phyloP scores from a whole-genome alignment of 1,140 invertebrate genomes.

The Leptinotarsa undecemlineata region DNA sequence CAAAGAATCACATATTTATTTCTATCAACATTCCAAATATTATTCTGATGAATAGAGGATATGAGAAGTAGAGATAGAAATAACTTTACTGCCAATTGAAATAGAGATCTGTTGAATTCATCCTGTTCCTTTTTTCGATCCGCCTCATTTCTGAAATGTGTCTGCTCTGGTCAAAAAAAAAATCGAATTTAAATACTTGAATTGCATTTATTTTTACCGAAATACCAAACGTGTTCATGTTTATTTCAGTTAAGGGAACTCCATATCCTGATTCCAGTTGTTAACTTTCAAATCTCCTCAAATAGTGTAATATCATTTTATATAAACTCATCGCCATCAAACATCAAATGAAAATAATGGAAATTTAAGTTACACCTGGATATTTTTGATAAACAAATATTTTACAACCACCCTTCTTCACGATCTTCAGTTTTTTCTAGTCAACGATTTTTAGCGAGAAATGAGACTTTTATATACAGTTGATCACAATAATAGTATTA shows the following conservation, averaged over 20 bases:
- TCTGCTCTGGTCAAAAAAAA: no score
- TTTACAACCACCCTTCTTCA: conserved; percentile 21
- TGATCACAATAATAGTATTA: conserved; percentile 23
- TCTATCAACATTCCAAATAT: no score
- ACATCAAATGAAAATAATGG: background rate
- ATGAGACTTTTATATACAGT: conserved; percentile 18
- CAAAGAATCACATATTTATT: no score
- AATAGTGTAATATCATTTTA: background rate
- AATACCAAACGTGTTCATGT: background rate
- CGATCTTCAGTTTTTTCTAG: conserved; percentile 25
- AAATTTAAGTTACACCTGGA: background rate
- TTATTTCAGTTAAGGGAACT: background rate
- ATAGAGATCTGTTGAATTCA: no score
- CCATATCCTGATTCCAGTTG: background rate
- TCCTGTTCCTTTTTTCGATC: no score
- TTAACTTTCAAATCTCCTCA: background rate
- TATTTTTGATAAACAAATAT: conserved; percentile 26
- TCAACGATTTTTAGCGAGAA: conserved; percentile 19
- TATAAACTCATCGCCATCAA: background rate
- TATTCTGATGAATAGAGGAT: no score
- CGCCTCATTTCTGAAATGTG: no score
- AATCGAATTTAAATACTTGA: background rate
- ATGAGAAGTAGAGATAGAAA: no score
- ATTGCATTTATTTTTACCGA: background rate
- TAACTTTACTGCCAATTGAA: no score